Evolutionary conservation across 2,797 vertebrate genomes (phyloP).

Genomic region (Eptatretus atami): DNA sequence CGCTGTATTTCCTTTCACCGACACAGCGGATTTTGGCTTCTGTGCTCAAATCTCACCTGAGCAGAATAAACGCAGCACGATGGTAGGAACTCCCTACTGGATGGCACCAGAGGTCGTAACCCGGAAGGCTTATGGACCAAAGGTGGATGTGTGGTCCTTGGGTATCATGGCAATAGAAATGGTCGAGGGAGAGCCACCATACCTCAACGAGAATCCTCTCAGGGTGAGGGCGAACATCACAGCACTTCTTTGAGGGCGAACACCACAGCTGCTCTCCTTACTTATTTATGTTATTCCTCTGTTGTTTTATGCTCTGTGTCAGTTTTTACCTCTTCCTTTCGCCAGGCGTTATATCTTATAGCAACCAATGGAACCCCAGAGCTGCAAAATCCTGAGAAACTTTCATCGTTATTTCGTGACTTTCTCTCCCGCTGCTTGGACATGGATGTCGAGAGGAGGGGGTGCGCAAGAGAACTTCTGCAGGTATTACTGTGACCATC

Average conservation of each 20-base stretch:
- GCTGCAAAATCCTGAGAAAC: constrained; percentile 72
- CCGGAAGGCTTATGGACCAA: constrained; percentile 58
- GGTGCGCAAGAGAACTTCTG: constrained; percentile 57
- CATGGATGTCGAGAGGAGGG: constrained; percentile 89
- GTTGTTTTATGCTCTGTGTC: background rate
- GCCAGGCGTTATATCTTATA: constrained; percentile 72
- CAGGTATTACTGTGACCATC: constrained; percentile 22
- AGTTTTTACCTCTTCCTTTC: constrained; percentile 9
- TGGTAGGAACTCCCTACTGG: constrained; percentile 86
- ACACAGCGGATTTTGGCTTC: constrained; percentile 63
- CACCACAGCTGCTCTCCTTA: no score
- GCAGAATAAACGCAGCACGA: constrained; percentile 81
- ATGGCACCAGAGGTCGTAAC: constrained; percentile 89
- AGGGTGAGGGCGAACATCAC: constrained; percentile 21
- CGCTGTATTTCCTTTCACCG: constrained; percentile 7
- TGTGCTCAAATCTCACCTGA: constrained; percentile 88
- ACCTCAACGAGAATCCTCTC: constrained; percentile 54
- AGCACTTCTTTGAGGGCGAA: no score
- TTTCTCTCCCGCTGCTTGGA: constrained; percentile 72
- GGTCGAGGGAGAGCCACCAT: constrained; percentile 11
- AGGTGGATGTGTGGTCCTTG: constrained; percentile 84
- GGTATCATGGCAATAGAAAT: constrained; percentile 52
- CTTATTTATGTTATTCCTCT: no score
- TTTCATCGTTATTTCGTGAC: constrained; percentile 47
- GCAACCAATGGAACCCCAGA: constrained; percentile 82